Conservation (phyloP, 1,140 invertebrate species). For the Leptoteleia sp. region DNA sequence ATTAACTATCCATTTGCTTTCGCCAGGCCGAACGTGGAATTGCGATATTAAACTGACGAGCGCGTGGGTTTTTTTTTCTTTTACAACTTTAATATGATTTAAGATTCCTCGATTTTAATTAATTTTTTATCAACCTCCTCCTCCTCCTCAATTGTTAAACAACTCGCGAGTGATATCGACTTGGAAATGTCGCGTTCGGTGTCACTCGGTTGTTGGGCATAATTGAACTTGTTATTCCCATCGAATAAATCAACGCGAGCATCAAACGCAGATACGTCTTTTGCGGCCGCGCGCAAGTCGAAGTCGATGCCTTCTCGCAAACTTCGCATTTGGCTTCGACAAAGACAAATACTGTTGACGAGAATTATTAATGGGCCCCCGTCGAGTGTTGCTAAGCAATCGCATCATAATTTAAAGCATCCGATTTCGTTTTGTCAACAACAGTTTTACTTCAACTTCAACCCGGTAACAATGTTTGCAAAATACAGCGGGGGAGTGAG, state of each 20-base stretch:
- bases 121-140: conserved; percentile 29
- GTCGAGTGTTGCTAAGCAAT: conserved; percentile 34
- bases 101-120: conserved; percentile 1
- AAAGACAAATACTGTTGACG: conserved; percentile 51
- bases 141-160: conserved; percentile 17
- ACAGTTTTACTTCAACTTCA: too few relatives aligned
- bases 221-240: conserved; percentile 56
- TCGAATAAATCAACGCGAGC: conserved; percentile 59
- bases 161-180: conserved; percentile 22
- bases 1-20: too few relatives aligned
- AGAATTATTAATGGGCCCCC: conserved; percentile 48
- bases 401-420: too few relatives aligned
- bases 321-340: conserved; percentile 37
- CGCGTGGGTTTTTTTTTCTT: too few relatives aligned
- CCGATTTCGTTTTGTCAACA: too few relatives aligned
- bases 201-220: conserved; percentile 29
- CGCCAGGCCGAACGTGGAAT: too few relatives aligned
- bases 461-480: too few relatives aligned
- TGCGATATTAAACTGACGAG: too few relatives aligned
- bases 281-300: conserved; percentile 24
- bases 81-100: conserved; percentile 10
- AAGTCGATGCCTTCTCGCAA: conserved; percentile 37
- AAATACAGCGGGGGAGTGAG: too few relatives aligned
- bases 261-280: conserved; percentile 61
- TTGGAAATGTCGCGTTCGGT: conserved; percentile 42